Conservation (phyloP, 2,888 invertebrate species). For the Hemicrepidius hirtus region DNA sequence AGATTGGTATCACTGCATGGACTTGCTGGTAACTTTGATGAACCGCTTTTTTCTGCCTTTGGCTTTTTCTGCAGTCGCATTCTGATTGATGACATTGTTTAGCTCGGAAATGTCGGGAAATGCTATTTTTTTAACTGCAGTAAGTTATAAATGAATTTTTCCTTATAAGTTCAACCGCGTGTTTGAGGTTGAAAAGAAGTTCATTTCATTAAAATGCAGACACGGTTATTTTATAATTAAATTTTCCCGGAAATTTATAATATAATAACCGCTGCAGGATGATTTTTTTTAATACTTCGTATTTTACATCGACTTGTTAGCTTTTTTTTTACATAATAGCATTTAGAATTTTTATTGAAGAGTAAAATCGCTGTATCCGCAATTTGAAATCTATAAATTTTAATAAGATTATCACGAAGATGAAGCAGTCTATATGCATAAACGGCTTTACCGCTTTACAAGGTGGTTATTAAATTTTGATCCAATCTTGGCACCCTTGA, state of each 20-base stretch:
- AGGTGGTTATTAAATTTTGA: constrained; percentile 66
- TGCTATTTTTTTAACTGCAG: constrained; percentile 2
- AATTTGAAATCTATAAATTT: constrained; percentile 54
- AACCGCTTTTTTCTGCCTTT: constrained; percentile 35
- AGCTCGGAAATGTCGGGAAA: constrained; percentile 4
- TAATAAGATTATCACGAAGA: constrained; percentile 55
- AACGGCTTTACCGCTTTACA: constrained; percentile 64
- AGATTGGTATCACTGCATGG: constrained; percentile 49
- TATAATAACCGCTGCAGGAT: background rate
- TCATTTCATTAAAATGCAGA: background rate
- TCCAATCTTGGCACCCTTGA: constrained; percentile 62
- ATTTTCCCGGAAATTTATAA: background rate
- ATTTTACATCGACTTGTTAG: background rate
- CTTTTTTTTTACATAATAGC: constrained; percentile 33
- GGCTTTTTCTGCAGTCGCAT: constrained; percentile 22
- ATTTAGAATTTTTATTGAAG: constrained; percentile 38
- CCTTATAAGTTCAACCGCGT: too few relatives aligned
- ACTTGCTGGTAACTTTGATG: constrained; percentile 50
- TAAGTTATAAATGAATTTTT: constrained; percentile 14
- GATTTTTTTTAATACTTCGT: background rate
- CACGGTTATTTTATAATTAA: background rate
- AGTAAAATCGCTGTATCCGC: constrained; percentile 43
- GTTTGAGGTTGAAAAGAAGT: too few relatives aligned
- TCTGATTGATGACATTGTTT: constrained; percentile 36
- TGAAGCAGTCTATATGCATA: constrained; percentile 67